Evolutionary conservation across 92 coral and sea anemone genomes (phyloP), one percentile per base, ranked within the genome.

Genomic region (Porites cylindrica): DNA sequence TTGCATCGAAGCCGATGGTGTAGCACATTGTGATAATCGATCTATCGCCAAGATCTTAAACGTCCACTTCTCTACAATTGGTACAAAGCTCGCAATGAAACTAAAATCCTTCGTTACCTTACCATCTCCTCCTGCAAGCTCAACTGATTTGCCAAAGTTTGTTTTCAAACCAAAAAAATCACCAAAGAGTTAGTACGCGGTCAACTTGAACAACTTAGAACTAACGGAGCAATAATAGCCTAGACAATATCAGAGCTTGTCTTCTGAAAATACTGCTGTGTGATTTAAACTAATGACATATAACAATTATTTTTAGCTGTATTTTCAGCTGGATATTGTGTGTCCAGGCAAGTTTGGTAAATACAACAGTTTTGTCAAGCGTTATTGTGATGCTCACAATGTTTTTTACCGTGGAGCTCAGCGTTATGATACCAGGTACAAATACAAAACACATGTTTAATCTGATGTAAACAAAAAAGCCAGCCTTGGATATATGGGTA

Each of bases 271-370:
- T 38, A 4, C 7, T 38, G 47, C 47, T 38, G 47, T 38, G 47
- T 38, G 47, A 38, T 38, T 38, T 38, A 38, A 38, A 38, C 47
- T 38, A 38, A 38, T 38, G 47, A 38, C 47, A 38, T 38, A 38
- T 38, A 38, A 38, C 47, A 38, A 38, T 38, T 12, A 2, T 26
- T 66, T 67, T 81, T 76, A 97, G 99, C 86, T 97, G n/a, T 97
- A 95, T 80, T 79, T 89, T 38, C 99, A 97, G 79, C 90, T 97
- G 21, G 98, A 97, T 72, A 94, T 93, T 54, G 92, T 97, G 20
- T 86, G 94, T 68, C 98, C 99, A 66, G 95, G 96, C n/a, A 76
- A 82, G 90, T 93, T 97, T 82, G 99, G 98, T 7, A 86, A 96
- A 0, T 95, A 95, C 85, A 80, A 80, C 26, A 81, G 86, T 74